These are phyloP conservation scores for Phrynocephalus forsythii DNA, from an alignment of 2,797 vertebrate species.

Conservation along the genomic window DNA sequence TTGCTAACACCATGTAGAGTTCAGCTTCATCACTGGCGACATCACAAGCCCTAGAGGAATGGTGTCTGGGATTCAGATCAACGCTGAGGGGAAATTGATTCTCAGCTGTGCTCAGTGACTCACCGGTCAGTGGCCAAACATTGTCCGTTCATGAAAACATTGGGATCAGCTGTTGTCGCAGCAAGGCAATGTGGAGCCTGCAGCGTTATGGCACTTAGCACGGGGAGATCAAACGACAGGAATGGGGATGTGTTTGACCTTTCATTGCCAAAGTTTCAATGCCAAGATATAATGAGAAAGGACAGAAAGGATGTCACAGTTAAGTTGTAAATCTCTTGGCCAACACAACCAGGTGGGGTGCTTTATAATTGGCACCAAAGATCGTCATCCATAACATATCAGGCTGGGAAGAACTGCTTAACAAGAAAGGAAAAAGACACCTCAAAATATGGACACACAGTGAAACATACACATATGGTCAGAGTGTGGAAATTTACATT, in stretches of 20 bases:
- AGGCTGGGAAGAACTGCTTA: not conserved
- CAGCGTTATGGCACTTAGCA: accelerated
- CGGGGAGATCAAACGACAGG: not conserved
- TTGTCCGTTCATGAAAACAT: not conserved
- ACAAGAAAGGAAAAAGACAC: not conserved
- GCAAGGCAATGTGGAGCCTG: not conserved
- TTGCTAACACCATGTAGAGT: not conserved
- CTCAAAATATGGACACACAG: not conserved
- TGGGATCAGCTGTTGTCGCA: not conserved
- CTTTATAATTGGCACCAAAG: not conserved
- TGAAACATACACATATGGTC: not conserved
- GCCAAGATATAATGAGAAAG: not conserved
- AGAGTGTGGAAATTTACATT: too few relatives aligned
- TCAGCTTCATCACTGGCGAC: not conserved
- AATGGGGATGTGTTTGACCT: too few relatives aligned
- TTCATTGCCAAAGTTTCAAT: not conserved
- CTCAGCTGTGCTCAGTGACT: not conserved
- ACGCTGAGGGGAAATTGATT: accelerated
- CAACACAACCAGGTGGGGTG: not conserved
- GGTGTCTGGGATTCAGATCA: not conserved
- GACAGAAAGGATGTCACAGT: not conserved
- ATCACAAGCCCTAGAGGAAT: not conserved
- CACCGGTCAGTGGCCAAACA: not conserved
- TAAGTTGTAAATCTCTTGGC: not conserved
- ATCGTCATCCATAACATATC: not conserved